phyloP scores from a whole-genome alignment of 2,797 vertebrate genomes.

The Macroramphosus scolopax region DNA sequence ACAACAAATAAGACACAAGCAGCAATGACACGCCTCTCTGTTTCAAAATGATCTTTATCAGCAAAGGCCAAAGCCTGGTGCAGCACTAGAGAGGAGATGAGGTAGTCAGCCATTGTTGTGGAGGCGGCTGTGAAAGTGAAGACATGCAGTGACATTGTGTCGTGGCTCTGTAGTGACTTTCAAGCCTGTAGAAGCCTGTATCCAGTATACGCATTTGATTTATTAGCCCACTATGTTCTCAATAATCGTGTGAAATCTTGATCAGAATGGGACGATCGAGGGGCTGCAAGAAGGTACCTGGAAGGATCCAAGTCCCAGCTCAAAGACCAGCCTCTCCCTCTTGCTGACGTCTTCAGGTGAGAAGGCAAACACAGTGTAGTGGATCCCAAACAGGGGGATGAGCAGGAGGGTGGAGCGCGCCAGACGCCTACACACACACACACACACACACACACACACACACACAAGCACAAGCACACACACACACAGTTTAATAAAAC shows the following conservation, averaged over 20 bases:
- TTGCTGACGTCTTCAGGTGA: conserved; percentile 97
- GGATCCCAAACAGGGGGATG: conserved; percentile 96
- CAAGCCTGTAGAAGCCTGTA: no score
- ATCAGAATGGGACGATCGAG: neutral
- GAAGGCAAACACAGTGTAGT: conserved; percentile 98
- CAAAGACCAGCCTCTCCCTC: conserved; percentile 93
- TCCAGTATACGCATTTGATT: no score
- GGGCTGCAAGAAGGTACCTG: conserved; percentile 78
- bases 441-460: conserved; percentile 26
- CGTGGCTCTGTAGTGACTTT: no score
- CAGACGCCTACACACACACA: conserved; percentile 82
- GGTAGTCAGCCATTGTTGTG: no score
- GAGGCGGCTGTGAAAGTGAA: no score
- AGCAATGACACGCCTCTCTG: no score
- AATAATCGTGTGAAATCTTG: no score
- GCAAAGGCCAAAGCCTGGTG: no score
- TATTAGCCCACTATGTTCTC: no score
- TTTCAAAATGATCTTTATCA: no score
- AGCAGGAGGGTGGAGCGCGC: conserved; percentile 96
- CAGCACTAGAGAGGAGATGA: no score
- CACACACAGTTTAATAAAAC: conserved; percentile 21
- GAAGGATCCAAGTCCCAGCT: conserved; percentile 95
- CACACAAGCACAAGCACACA: conserved; percentile 36
- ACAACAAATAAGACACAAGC: neutral
- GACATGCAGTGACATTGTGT: no score